Percentiles rank a stretch among this genome's conserved stretches.
These are phyloP conservation scores for Julus scanicus DNA, from an alignment of 2,888 invertebrate species.

Conservation along the genomic window DNA sequence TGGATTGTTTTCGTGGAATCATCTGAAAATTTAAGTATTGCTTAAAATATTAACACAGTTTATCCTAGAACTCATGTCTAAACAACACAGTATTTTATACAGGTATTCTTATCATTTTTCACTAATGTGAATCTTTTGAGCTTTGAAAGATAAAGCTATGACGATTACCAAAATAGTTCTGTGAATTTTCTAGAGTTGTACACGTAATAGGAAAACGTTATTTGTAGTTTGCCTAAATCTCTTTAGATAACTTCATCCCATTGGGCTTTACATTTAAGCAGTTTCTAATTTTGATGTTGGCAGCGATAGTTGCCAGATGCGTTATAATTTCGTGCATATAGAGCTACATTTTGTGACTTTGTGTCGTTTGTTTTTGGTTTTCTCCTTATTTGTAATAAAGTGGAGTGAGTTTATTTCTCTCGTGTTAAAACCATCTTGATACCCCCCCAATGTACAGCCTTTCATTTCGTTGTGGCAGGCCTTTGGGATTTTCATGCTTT, in stretches of 20 bases:
- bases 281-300: conserved; percentile 31
- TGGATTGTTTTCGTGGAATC: too few relatives aligned
- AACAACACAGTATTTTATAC: too few relatives aligned
- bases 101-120: too few relatives aligned
- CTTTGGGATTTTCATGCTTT: conserved; percentile 23
- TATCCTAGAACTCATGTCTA: too few relatives aligned
- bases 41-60: too few relatives aligned
- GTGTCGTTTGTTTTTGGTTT: neutral
- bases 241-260: neutral
- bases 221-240: neutral
- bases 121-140: neutral
- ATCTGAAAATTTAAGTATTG: too few relatives aligned
- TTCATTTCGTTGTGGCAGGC: conserved; percentile 26
- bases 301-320: neutral
- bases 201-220: neutral
- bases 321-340: neutral
- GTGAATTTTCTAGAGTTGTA: neutral
- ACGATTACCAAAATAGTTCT: neutral
- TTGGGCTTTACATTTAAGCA: neutral
- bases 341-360: neutral
- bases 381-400: conserved; percentile 30
- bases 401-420: neutral
- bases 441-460: neutral
- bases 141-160: neutral
- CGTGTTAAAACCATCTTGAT: neutral